These are phyloP conservation scores for Prunella himalayana DNA, from an alignment of 2,113 vertebrate genomes.

Conservation along the genomic window DNA sequence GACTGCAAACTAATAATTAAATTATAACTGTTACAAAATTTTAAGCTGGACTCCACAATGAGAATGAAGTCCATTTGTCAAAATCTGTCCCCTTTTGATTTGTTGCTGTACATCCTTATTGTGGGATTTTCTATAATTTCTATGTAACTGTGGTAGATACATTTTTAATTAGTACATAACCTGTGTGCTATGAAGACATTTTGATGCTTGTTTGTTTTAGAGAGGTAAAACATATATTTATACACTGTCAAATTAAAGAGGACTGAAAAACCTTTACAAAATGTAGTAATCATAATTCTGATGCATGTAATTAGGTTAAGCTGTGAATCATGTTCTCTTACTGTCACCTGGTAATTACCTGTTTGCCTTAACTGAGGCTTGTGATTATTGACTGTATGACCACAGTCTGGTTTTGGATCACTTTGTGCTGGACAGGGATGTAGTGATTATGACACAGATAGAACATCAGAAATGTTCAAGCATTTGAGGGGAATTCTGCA, in stretches of 20 bases:
- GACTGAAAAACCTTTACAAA: not conserved
- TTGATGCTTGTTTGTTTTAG: not conserved
- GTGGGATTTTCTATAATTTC: not conserved
- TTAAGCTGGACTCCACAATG: not conserved
- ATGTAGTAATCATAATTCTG: not conserved
- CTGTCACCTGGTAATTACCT: not conserved
- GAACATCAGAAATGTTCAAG: not conserved
- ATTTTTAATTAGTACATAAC: not conserved
- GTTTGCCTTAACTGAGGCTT: not conserved
- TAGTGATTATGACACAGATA: not conserved
- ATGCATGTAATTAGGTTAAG: not conserved
- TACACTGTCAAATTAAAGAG: not conserved
- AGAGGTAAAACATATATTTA: not conserved
- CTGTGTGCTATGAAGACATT: not conserved
- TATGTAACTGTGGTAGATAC: not conserved
- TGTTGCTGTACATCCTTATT: not conserved
- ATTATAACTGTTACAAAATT: not conserved
- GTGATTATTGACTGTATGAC: not conserved
- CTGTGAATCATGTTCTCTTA: not conserved
- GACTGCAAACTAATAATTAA: not conserved
- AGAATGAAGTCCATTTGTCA: not conserved
- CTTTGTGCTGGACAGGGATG: not conserved
- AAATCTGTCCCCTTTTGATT: not conserved
- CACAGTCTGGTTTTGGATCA: not conserved
- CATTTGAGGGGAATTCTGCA: not conserved